phyloP scores from a whole-genome alignment of 2,113 vertebrate species.

The Brachionichthys hirsutus region DNA sequence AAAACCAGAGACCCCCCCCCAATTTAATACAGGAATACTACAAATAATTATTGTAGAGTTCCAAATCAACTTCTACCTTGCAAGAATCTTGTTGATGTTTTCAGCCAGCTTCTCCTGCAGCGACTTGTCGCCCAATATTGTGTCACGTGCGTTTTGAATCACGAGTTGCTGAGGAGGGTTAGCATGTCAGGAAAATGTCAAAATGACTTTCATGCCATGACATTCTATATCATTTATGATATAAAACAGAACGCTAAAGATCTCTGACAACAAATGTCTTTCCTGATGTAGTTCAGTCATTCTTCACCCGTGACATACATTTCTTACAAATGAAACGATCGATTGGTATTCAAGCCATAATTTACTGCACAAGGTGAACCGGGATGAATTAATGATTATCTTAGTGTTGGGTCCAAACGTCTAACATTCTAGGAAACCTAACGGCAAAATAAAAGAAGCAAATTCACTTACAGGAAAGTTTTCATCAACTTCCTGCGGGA shows the following conservation, averaged over 20 bases:
- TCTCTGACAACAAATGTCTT: too few relatives aligned
- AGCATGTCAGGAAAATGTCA: constrained; percentile 5
- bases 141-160: constrained; percentile 97
- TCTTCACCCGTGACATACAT: too few relatives aligned
- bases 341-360: neutral
- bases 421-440: neutral
- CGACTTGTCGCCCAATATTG: constrained; percentile 91
- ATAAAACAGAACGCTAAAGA: too few relatives aligned
- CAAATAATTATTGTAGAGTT: neutral
- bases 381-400: neutral
- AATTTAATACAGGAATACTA: neutral
- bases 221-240: neutral
- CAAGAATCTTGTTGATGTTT: constrained; percentile 98
- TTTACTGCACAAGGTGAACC: neutral
- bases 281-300: neutral
- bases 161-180: constrained; percentile 89
- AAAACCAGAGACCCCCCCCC: neutral
- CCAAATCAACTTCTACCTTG: constrained; percentile 77
- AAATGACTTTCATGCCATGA: neutral
- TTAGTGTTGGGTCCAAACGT: too few relatives aligned
- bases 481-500: constrained; percentile 78
- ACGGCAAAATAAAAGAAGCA: neutral
- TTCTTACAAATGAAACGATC: too few relatives aligned
- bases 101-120: constrained; percentile 98
- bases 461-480: constrained; percentile 85